phyloP scores from a whole-genome alignment of 2,113 vertebrate genomes.

The Ardeotis arabs region DNA sequence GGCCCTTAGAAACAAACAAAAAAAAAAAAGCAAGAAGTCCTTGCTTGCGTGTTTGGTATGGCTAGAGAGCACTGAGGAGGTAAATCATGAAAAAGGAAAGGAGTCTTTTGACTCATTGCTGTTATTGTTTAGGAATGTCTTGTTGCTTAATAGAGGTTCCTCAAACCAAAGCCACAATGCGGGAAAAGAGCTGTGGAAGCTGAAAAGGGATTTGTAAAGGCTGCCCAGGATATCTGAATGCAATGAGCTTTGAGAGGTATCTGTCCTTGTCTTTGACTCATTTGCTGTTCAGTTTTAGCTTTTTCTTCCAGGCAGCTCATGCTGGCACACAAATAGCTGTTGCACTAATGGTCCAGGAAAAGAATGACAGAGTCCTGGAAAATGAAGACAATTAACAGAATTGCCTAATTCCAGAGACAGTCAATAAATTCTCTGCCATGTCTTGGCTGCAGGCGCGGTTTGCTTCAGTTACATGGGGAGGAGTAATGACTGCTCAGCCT shows the following conservation, averaged over 20 bases:
- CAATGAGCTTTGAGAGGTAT: not conserved
- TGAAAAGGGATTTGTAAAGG: not conserved
- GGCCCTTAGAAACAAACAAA: not conserved
- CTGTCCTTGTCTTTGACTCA: constrained; percentile 1
- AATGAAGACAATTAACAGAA: constrained; percentile 14
- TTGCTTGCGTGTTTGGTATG: not conserved
- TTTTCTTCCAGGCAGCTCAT: not conserved
- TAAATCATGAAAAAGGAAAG: not conserved
- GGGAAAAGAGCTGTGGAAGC: not conserved
- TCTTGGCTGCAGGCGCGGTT: not conserved
- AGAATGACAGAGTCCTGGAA: not conserved
- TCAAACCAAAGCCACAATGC: not conserved
- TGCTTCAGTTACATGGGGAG: not conserved
- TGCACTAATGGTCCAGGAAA: not conserved
- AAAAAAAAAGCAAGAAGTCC: not conserved
- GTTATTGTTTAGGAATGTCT: not conserved
- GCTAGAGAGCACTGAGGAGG: not conserved
- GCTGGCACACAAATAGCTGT: constrained; percentile 14
- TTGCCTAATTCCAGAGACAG: constrained; percentile 24
- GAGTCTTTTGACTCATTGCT: not conserved
- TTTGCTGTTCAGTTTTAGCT: not conserved
- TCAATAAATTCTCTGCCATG: not conserved
- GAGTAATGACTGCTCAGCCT: not conserved
- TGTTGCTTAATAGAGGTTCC: not conserved
- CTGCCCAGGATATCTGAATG: not conserved